Evolutionary conservation across 1,140 invertebrate genomes (phyloP), one percentile per base, ranked within the genome.

Genomic region (Trichogramma pretiosum): DNA sequence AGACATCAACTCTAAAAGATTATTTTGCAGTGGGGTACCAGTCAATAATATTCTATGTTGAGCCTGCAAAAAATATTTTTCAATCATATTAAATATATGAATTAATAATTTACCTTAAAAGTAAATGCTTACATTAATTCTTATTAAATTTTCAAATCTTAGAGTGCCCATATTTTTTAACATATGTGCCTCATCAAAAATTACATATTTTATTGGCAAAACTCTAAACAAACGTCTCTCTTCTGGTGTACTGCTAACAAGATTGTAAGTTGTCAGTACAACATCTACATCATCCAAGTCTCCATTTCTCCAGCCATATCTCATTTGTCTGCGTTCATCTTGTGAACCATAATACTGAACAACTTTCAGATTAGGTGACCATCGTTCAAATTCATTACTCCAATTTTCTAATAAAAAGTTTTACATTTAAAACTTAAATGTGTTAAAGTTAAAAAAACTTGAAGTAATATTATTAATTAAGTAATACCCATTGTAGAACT

Each of bases 151-250:
- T 57, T 90, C 82, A 60, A 93, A 98, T 58, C 93, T 75, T 50
- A 85, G 79, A 5, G 92, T 92, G 28, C 83, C 82, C 90, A 97
- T 97, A 66, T 97, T 98, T 67, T 98, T 97, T 7, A 98, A 70
- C 90, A 97, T 94, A 60, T 98, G 94, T 1, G 92, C 94, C 67
- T 98, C 94, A 68, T 98, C 94, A 66, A 96, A 96, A 21, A 98
- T 77, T 0, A 94, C 87, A 63, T 96, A 97, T 60, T 94, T 82
- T 61, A 97, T 83, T 14, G 80, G 77, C 39, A 92, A 81, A 24
- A 91, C 84, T 40, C 90, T 84, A 67, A 97, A 96, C 68, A 98
- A 81, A 60, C 84, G 85, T 32, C 87, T 77, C 64, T 98, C 94
- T 58, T 96, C 93, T 0, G 85, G 78, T 54, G 81, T 86, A 52